These are phyloP conservation scores for Drosophila tani DNA, from an alignment of 1,140 invertebrate species.

Conservation along the genomic window DNA sequence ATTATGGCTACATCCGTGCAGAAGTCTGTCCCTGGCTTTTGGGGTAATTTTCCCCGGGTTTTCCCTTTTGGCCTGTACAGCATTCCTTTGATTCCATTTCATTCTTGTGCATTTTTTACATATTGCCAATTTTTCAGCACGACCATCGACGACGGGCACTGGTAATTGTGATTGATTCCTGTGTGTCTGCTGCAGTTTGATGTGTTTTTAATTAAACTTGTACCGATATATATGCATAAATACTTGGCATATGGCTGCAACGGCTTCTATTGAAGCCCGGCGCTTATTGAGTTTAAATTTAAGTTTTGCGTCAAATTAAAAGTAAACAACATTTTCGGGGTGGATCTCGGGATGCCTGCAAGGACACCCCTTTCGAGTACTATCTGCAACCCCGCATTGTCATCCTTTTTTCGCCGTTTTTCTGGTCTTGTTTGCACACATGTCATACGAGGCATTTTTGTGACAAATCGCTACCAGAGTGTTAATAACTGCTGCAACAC, in stretches of 20 bases:
- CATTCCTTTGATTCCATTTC: slow-evolving; percentile 57
- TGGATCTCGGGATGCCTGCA: slow-evolving; percentile 29
- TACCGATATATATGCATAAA: slow-evolving; percentile 64
- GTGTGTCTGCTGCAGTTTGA: slow-evolving; percentile 69
- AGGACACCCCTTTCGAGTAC: slow-evolving; percentile 56
- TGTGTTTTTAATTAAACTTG: slow-evolving; percentile 78
- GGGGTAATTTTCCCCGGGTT: neutral
- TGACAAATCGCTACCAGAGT: slow-evolving; percentile 78
- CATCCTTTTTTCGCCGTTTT: slow-evolving; percentile 31
- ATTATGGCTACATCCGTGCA: slow-evolving; percentile 20
- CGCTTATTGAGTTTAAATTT: slow-evolving; percentile 40
- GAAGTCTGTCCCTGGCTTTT: neutral
- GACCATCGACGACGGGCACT: slow-evolving; percentile 21
- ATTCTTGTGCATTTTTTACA: slow-evolving; percentile 51
- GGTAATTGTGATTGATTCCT: slow-evolving; percentile 77
- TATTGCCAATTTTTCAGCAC: slow-evolving; percentile 51
- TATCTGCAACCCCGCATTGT: slow-evolving; percentile 35
- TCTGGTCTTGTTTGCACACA: slow-evolving; percentile 74
- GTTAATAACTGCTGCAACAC: slow-evolving; percentile 67
- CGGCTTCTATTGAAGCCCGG: slow-evolving; percentile 4
- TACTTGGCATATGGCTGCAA: slow-evolving; percentile 23
- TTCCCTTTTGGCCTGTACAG: slow-evolving; percentile 27
- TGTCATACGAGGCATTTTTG: slow-evolving; percentile 71
- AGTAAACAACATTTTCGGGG: slow-evolving; percentile 64
- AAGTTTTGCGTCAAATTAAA: slow-evolving; percentile 71